These are phyloP conservation scores for Tenthredo mesomela DNA, from an alignment of 2,888 invertebrate genomes.

Conservation along the genomic window DNA sequence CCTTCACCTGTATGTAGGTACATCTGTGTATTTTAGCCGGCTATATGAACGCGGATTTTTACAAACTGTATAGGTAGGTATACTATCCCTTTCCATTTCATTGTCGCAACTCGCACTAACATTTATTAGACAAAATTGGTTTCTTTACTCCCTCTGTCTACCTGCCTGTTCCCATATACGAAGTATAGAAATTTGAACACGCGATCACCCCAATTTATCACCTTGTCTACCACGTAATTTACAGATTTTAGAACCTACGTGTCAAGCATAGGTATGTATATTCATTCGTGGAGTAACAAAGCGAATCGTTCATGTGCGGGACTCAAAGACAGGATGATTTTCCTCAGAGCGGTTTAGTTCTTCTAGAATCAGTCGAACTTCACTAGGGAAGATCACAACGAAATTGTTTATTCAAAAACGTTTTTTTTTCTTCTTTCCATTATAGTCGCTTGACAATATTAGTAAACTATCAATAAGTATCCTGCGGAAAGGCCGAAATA, in stretches of 20 bases:
- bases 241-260: conserved; percentile 18
- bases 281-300: background rate
- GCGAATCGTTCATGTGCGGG: background rate
- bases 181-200: background rate
- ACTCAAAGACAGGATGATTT: background rate
- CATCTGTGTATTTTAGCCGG: too few species aligned
- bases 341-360: background rate
- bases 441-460: too few species aligned
- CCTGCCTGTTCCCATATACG: background rate
- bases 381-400: too few species aligned
- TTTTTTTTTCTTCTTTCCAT: too few species aligned
- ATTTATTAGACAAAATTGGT: background rate
- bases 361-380: too few species aligned
- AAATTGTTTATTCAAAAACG: too few species aligned
- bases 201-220: conserved; percentile 5
- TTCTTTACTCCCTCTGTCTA: background rate
- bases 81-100: background rate
- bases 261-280: background rate
- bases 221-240: background rate
- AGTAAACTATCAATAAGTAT: too few species aligned
- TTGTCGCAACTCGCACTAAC: background rate
- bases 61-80: background rate
- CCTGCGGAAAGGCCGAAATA: too few species aligned
- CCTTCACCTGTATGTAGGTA: too few species aligned
- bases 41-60: background rate